Percentiles rank a stretch among this genome's conserved stretches.
phyloP scores from a whole-genome alignment of 1,140 invertebrate genomes.

The Sesamia nonagrioides region DNA sequence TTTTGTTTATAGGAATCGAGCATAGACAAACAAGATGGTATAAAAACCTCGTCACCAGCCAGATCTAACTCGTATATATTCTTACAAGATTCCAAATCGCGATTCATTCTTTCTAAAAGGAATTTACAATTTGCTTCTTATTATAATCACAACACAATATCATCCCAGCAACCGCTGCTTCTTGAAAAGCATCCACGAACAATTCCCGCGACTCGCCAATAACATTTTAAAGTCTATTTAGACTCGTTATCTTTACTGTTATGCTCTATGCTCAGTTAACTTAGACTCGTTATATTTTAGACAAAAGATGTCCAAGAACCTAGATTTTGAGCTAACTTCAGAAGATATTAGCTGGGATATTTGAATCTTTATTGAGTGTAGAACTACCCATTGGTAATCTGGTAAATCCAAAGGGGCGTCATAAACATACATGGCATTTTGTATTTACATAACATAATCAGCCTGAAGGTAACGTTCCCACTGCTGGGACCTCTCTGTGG shows the following conservation, averaged over 20 bases:
- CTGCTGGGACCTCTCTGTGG: too few relatives aligned
- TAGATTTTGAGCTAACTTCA: not conserved
- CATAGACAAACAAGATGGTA: too few relatives aligned
- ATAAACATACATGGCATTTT: too few relatives aligned
- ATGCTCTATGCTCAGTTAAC: constrained; percentile 40
- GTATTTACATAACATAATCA: too few relatives aligned
- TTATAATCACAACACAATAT: not conserved
- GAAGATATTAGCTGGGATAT: not conserved
- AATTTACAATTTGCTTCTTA: not conserved
- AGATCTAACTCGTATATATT: not conserved
- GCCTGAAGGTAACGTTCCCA: too few relatives aligned
- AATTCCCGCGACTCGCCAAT: constrained; percentile 50
- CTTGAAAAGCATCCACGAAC: constrained; percentile 3
- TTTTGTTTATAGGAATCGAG: too few relatives aligned
- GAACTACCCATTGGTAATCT: too few relatives aligned
- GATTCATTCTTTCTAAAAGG: not conserved
- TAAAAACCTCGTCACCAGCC: too few relatives aligned
- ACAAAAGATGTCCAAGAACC: constrained; percentile 52
- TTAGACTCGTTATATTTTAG: constrained; percentile 47
- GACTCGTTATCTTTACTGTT: constrained; percentile 52
- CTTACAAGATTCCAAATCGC: not conserved
- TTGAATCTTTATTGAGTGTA: too few relatives aligned
- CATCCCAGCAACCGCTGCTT: not conserved
- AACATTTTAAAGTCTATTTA: constrained; percentile 58
- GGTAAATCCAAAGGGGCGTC: too few relatives aligned